Evolutionary conservation across 2,113 vertebrate species (phyloP).

Genomic region (Myotis lucifugus): DNA sequence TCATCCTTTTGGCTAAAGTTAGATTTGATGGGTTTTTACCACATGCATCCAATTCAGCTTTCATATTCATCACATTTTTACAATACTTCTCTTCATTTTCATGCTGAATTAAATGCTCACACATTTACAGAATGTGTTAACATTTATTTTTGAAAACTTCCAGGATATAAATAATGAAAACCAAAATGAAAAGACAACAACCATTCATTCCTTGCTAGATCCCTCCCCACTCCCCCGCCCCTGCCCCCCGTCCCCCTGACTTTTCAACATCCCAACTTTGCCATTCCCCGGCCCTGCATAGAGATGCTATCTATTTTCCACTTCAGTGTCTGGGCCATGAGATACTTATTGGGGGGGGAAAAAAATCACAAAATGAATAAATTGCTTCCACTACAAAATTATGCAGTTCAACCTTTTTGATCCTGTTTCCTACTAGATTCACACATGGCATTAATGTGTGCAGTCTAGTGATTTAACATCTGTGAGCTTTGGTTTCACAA

Average conservation of each 20-base stretch:
- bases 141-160: constrained; percentile 24
- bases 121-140: neutral
- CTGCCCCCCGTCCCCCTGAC: neutral
- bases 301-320: neutral
- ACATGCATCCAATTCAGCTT: neutral
- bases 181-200: neutral
- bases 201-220: neutral
- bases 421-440: neutral
- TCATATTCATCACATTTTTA: neutral
- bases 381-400: neutral
- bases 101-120: neutral
- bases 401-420: neutral
- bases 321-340: neutral
- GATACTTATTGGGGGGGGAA: neutral
- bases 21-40: neutral
- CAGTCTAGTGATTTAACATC: neutral
- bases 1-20: neutral
- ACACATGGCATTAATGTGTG: neutral
- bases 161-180: neutral
- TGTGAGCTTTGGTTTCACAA: neutral
- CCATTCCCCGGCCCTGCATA: neutral
- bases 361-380: neutral
- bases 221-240: neutral
- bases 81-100: neutral
- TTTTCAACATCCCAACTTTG: neutral